Base-by-base conservation (phyloP, 2,113 vertebrate species). In the Corythoichthys haematopterus region DNA sequence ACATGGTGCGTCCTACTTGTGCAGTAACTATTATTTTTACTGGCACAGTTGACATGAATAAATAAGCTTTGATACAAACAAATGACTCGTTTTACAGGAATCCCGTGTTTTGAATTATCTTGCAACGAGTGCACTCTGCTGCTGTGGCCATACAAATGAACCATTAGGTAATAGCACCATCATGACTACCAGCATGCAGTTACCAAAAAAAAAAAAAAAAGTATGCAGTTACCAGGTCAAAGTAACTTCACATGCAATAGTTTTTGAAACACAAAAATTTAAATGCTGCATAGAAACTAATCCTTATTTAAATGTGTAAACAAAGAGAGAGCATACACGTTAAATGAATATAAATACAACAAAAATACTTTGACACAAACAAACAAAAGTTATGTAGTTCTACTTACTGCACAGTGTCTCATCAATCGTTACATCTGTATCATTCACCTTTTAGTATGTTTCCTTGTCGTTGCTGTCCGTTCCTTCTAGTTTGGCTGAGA, bases 321-420 rank as follows among this genome's bases (percentile, higher is more conserved):
- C 5, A 2, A 43, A 43, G 15, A 68, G 1, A 57, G 4, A 15
- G 48, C 45, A 64, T 43, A 10, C 45, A 45, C 48, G 7, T 28
- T 51, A 6, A n/a, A 13, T 11, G 2, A 52, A 59, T 72, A 14
- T 14, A 46, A 6, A 20, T 4, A 43, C 40, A 43, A 43, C 57
- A 56, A 64, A 47, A 59, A 52, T 10, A 4, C 3, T 37, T 33
- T 46, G 11, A 46, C 12, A 20, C n/a, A 46, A 6, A 46, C 33
- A 10, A 13, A 50, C 4, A 55, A 82, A 83, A 86, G 75, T 81
- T 87, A 33, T 51, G 43, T 52, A 69, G 62, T 72, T 82, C 56
- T 43, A 84, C 83, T 85, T 56, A 88, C 87, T 53, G 68, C 10
- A 65, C 59, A 48, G 72, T 69, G 36, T 35, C 60, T 60, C 76